These are phyloP conservation scores for Athripsodes cinereus DNA, from an alignment of 2,888 invertebrate species.

Conservation along the genomic window DNA sequence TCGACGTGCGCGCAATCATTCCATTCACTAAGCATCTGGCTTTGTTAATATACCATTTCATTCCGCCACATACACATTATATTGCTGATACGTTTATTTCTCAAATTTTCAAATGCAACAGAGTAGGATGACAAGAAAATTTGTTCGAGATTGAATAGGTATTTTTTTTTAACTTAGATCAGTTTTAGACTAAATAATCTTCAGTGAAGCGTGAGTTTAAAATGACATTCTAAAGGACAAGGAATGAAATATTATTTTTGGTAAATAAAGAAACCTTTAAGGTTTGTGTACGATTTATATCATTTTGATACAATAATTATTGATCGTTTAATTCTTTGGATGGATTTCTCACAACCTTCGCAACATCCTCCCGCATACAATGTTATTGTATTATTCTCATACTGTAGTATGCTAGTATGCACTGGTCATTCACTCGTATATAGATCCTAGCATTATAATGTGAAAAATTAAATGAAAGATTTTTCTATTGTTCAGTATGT, in stretches of 20 bases:
- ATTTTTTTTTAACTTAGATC: too few relatives aligned
- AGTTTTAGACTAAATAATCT: neutral
- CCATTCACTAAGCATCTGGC: slow-evolving; percentile 5
- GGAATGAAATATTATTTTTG: slow-evolving; percentile 14
- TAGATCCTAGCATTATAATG: neutral
- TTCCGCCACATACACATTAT: neutral
- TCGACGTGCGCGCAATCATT: slow-evolving; percentile 10
- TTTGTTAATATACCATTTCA: neutral
- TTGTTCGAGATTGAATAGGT: too few relatives aligned
- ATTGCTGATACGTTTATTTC: too few relatives aligned
- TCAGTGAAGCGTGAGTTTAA: slow-evolving; percentile 11
- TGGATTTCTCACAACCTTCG: slow-evolving; percentile 3
- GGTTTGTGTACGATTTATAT: neutral
- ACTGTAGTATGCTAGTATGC: neutral
- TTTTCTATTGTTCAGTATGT: too few relatives aligned
- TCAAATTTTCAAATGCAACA: neutral
- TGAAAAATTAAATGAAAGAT: too few relatives aligned
- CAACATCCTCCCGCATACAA: neutral
- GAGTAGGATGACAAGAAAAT: neutral
- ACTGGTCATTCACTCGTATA: neutral
- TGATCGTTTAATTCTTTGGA: slow-evolving; percentile 1
- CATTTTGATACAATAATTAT: slow-evolving; percentile 1
- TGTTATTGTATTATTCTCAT: neutral
- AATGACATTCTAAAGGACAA: slow-evolving; percentile 11
- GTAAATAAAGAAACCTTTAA: neutral